These are phyloP conservation scores for Ptilonorhynchus violaceus DNA, from an alignment of 2,113 vertebrate genomes.

Conservation along the genomic window DNA sequence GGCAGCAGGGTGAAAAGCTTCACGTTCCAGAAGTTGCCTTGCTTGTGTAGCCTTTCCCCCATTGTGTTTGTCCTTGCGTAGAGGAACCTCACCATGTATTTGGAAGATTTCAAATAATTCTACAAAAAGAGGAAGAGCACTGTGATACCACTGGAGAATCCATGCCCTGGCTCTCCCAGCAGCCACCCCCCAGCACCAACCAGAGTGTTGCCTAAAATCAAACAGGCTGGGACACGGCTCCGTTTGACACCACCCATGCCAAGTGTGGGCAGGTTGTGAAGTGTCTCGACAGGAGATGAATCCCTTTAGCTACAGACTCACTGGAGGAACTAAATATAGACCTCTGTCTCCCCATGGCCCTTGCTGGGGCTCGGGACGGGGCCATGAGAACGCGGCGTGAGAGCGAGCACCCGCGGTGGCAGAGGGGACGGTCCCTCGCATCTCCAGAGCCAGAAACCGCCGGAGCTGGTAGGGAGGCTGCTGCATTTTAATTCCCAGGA, in stretches of 20 bases:
- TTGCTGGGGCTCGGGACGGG: background rate
- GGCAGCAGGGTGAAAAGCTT: background rate
- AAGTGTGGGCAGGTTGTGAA: background rate
- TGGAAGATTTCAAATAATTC: background rate
- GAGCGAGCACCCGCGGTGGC: rapidly evolving
- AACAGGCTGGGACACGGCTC: background rate
- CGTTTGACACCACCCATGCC: background rate
- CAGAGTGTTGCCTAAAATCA: background rate
- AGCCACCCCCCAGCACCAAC: background rate
- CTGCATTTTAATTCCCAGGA: background rate
- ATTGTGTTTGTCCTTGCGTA: background rate
- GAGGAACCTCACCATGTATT: background rate
- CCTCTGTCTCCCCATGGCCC: background rate
- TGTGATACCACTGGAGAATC: background rate
- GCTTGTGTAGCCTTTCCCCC: background rate
- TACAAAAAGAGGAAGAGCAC: background rate
- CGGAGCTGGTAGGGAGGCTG: background rate
- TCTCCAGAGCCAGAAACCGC: background rate
- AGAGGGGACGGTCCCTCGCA: background rate
- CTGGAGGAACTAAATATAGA: background rate
- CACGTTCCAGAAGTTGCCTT: background rate
- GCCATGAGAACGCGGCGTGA: background rate
- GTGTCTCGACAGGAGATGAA: background rate
- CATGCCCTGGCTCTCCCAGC: background rate
- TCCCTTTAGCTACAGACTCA: background rate